These are phyloP conservation scores for Drosophila mauritiana DNA, from an alignment of 1,140 invertebrate genomes.

Conservation along the genomic window DNA sequence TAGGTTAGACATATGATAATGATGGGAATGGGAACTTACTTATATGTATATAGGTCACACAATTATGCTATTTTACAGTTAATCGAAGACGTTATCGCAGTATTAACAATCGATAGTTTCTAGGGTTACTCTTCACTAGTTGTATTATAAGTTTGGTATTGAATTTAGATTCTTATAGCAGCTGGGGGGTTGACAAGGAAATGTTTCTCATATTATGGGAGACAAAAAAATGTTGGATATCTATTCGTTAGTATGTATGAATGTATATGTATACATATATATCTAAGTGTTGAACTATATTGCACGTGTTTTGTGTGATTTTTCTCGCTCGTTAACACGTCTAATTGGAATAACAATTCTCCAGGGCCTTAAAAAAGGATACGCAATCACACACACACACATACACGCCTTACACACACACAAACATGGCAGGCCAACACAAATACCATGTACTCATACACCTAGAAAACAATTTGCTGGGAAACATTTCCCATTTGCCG, in stretches of 20 bases:
- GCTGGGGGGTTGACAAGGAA: constrained; percentile 12
- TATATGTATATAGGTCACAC: constrained; percentile 10
- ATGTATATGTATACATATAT: constrained; percentile 5
- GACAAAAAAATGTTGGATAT: constrained; percentile 34
- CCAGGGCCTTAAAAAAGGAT: constrained; percentile 13
- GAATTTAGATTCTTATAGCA: constrained; percentile 29
- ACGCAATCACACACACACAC: background rate
- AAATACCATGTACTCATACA: background rate
- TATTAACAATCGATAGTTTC: constrained; percentile 42
- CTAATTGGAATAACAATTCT: constrained; percentile 46
- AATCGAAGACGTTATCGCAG: constrained; percentile 40
- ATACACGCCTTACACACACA: background rate
- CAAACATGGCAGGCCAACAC: background rate
- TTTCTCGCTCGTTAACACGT: constrained; percentile 20
- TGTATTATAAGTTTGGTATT: constrained; percentile 14
- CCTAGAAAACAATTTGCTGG: constrained; percentile 16
- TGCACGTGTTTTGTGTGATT: constrained; percentile 11
- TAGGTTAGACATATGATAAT: constrained; percentile 21
- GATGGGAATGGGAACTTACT: constrained; percentile 19
- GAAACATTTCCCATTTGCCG: background rate
- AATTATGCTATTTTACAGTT: constrained; percentile 47
- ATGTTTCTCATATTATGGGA: constrained; percentile 17
- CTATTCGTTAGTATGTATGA: constrained; percentile 4
- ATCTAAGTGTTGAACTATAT: constrained; percentile 12
- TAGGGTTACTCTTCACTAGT: constrained; percentile 7